Evolutionary conservation across 2,888 invertebrate genomes (phyloP).

Genomic region (Coenonympha arcania): DNA sequence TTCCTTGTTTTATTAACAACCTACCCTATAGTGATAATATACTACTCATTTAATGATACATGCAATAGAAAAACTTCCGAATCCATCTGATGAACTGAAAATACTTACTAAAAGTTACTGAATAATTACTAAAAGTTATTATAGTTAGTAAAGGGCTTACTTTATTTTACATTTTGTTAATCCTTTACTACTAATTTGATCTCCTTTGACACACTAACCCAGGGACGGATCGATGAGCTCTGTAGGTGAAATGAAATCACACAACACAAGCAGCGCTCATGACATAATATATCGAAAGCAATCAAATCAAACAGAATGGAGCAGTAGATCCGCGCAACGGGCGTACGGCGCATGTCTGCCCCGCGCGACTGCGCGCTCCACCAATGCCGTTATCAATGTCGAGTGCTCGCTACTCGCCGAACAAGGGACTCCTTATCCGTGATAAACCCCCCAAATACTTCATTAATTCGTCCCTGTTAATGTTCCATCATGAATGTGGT

Average conservation of each 20-base stretch:
- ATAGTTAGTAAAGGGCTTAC: no score
- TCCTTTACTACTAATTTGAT: slow-evolving; percentile 5
- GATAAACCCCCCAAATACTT: slow-evolving; percentile 11
- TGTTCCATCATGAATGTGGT: slow-evolving; percentile 30
- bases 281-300: slow-evolving; percentile 16
- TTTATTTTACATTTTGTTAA: not conserved
- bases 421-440: slow-evolving; percentile 22
- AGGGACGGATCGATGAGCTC: slow-evolving; percentile 55
- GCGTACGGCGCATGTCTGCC: slow-evolving; percentile 51
- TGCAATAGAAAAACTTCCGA: no score
- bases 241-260: slow-evolving; percentile 43
- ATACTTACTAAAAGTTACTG: no score
- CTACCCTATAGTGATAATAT: no score
- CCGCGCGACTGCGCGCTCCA: slow-evolving; percentile 41
- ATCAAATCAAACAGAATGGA: not conserved
- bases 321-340: slow-evolving; percentile 40
- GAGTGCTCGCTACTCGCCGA: slow-evolving; percentile 32
- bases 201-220: slow-evolving; percentile 52
- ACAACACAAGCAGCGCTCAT: slow-evolving; percentile 23
- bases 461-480: slow-evolving; percentile 12
- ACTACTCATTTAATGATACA: no score
- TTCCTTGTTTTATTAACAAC: not conserved
- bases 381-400: slow-evolving; percentile 41
- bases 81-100: no score
- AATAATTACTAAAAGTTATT: no score